phyloP scores from a whole-genome alignment of 1,140 invertebrate genomes.

The Trissolcus basalis region DNA sequence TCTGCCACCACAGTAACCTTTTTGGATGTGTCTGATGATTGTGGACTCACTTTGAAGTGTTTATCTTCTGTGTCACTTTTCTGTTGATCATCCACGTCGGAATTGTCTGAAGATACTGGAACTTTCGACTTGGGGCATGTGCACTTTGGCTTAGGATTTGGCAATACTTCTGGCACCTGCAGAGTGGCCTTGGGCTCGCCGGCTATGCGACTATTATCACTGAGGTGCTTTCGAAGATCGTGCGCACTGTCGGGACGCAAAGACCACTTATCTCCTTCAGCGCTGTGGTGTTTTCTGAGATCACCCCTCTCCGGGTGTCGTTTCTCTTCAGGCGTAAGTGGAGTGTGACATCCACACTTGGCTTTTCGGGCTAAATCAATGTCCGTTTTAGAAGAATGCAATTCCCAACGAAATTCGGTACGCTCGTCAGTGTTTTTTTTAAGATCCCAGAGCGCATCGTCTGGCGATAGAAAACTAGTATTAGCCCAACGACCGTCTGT shows the following conservation, averaged over 20 bases:
- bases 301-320: constrained; percentile 67
- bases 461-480: constrained; percentile 68
- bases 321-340: constrained; percentile 64
- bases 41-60: constrained; percentile 48
- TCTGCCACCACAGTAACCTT: constrained; percentile 63
- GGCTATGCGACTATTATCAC: constrained; percentile 71
- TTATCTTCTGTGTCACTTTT: constrained; percentile 60
- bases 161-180: constrained; percentile 70
- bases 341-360: constrained; percentile 68
- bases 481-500: constrained; percentile 63
- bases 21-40: constrained; percentile 62
- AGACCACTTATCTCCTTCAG: constrained; percentile 73
- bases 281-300: constrained; percentile 72
- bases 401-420: constrained; percentile 72
- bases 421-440: constrained; percentile 64
- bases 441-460: constrained; percentile 69
- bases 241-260: constrained; percentile 58
- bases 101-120: constrained; percentile 56
- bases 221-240: constrained; percentile 71
- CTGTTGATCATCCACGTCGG: constrained; percentile 33
- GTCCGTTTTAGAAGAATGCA: constrained; percentile 71
- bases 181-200: constrained; percentile 65
- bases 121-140: constrained; percentile 68
- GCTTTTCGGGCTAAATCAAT: constrained; percentile 63
- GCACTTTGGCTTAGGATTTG: constrained; percentile 70